Evolutionary conservation across 2,797 vertebrate species (phyloP).

Genomic region (Tapirus indicus): DNA sequence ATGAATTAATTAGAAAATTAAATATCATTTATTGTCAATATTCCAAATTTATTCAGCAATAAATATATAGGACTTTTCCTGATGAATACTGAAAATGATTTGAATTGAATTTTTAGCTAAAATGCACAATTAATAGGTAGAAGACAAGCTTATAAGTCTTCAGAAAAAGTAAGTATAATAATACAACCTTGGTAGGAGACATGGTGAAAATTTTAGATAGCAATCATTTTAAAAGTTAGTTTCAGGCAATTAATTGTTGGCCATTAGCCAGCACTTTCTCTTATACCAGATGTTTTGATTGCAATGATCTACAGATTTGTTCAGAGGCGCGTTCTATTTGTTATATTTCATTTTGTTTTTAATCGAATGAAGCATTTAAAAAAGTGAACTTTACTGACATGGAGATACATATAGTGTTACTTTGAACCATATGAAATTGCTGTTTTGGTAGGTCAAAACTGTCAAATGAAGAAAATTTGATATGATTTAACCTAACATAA

Average conservation of each 20-base stretch:
- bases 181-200: neutral
- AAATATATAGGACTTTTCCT: neutral
- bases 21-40: neutral
- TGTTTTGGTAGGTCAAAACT: neutral
- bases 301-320: neutral
- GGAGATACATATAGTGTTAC: neutral
- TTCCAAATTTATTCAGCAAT: neutral
- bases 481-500: neutral
- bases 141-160: neutral
- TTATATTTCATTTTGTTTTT: constrained; percentile 5
- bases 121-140: neutral
- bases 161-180: neutral
- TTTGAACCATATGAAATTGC: neutral
- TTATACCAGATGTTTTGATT: neutral
- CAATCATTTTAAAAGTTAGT: neutral
- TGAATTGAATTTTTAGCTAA: constrained; percentile 4
- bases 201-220: neutral
- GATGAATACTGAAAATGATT: constrained; percentile 24
- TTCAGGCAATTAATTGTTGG: neutral
- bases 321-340: neutral
- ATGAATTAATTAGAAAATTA: neutral
- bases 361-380: neutral
- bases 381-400: neutral
- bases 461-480: neutral
- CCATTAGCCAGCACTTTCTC: neutral